Base-by-base conservation (phyloP, 2,888 invertebrate species). In the Leucoma salicis region DNA sequence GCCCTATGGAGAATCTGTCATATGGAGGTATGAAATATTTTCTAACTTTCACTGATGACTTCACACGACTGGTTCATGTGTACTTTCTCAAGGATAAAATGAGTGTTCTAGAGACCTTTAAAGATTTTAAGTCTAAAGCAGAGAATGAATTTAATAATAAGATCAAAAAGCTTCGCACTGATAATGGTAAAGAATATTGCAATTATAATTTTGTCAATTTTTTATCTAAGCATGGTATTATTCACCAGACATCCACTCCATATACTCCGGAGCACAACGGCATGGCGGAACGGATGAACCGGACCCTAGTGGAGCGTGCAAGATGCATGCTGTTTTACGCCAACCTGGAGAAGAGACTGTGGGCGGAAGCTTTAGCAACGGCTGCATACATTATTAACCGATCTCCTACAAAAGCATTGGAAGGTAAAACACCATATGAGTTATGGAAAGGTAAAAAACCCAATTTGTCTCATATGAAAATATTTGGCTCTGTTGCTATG, bases 221-320 rank as follows among this genome's bases (percentile, higher is more conserved):
- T 21, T 8, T 21, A 4, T 2, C 21, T 8, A 4, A 6, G 6
- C 8, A 6, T 33, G 47, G 46, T 2, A 46, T 49, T 6, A 10
- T 15, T 27, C 49, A 47, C 32, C 51, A 51, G 13, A 51, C 39
- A 0, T 39, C 16, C 8, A 41, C 29, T 2, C 50, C 56, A 2
- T 53, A 53, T 14, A 24, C 49, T 6, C 50, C 46, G 0, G 18
- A 56, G 16, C 51, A 51, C 1, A 53, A 56, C 37, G 47, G 47
- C 2, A 1, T 46, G 8, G 32, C 42, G 1, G 51, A 52, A 21
- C 8, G 55, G 3, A 45, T 49, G 43, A 49, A 50, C 18, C 10
- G 46, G 4, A 41, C 47, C 1, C 24, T 53, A 1, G 33, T 49
- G 10, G 44, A 47, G 31, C 14, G 45, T 24, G 46, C 46, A 25